Evolutionary conservation across 2,113 vertebrate species (phyloP), one percentile per base, ranked within the genome.

Genomic region (Caracal caracal): DNA sequence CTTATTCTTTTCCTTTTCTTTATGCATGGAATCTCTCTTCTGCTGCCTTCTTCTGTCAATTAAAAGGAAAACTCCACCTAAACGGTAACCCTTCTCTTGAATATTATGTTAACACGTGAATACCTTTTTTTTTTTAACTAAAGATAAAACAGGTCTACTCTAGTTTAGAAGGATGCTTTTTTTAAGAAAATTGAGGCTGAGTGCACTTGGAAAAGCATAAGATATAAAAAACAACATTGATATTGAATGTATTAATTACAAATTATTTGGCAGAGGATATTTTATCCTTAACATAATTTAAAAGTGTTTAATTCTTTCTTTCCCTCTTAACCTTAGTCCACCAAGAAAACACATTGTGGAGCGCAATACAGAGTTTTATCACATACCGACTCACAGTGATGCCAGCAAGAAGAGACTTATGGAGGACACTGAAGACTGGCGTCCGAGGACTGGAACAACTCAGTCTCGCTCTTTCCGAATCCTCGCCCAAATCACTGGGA

Each of bases 341-440:
- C 99, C 99, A 0, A 99, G 99, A 94, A 99, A 99, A 97, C 99
- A 99, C 73, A 95, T 99, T 28, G 98, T 99, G 97, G 99, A 99
- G 12, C 99, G 99, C 68, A 99, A 99, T 96, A 99, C 99, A 2
- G 99, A 99, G 53, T 99, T 99, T 95, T 99, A 99, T 97, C 99
- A 99, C 89, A 99, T 99, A 24, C 99, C 99, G 17, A 98, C 99
- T 96, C 99, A 99, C 51, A 99, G 99, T 4, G 99, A 99, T 61
- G 99, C 99, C 95, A 99, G 99, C 98, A 99, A 99, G 98, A 99
- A 99, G 96, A 99, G 99, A 15, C 98, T 99, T 98, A 99, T 99
- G 13, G 99, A 99, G 92, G 99, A 99, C 95, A 99, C 99, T 0
- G 99, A 99, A 96, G 99, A 99, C 97, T 99, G 99, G 99, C 99